A percentile compares a stretch with the other conserved stretches of the same genome.
Evolutionary conservation across 2,888 invertebrate genomes (phyloP).

Genomic region (Acleris emargana): DNA sequence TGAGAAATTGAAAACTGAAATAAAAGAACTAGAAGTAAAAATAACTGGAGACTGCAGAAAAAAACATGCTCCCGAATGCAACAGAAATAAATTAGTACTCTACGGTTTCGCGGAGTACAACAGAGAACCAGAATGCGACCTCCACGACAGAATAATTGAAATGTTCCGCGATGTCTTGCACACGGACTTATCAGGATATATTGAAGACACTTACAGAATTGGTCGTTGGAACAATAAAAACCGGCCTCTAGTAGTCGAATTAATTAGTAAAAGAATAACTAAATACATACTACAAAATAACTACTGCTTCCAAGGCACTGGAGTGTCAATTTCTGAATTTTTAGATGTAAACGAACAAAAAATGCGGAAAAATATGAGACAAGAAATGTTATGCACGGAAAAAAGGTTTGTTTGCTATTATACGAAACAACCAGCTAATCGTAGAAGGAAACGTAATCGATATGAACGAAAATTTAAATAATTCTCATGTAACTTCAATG

Average conservation of each 20-base stretch:
- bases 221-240: no score
- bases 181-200: no score
- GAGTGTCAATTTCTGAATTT: conserved; percentile 7
- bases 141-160: no score
- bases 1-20: no score
- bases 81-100: neutral
- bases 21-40: no score
- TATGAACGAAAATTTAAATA: neutral
- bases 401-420: conserved; percentile 1
- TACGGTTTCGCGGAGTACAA: neutral
- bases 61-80: neutral
- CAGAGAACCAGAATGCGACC: no score
- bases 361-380: neutral
- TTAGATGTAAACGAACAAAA: neutral
- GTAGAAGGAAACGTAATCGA: conserved; percentile 4
- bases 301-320: conserved; percentile 14
- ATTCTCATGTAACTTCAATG: neutral
- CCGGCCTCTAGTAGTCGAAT: no score
- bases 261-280: no score
- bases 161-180: no score
- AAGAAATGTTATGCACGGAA: neutral
- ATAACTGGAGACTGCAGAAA: no score
- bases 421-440: neutral
- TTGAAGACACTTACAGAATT: no score
- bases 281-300: conserved; percentile 15